Conservation (phyloP, 2,113 vertebrate species). For the Pluvialis apricaria region DNA sequence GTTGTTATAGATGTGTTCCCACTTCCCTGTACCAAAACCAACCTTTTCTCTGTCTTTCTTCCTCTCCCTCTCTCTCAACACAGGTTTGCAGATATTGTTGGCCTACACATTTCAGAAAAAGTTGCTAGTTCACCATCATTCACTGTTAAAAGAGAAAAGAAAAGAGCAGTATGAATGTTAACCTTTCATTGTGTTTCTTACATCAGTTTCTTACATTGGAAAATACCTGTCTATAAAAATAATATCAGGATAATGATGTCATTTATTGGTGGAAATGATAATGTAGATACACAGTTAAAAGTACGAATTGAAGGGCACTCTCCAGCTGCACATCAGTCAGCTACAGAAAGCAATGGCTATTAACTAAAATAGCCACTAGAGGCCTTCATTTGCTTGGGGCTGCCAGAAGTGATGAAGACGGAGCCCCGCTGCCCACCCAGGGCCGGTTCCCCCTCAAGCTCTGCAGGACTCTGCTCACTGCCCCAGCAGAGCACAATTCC, state of each 20-base stretch:
- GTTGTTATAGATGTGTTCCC: background rate
- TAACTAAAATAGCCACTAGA: background rate
- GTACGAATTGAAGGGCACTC: background rate
- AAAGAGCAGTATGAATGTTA: background rate
- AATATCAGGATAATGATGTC: background rate
- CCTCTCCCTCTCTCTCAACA: background rate
- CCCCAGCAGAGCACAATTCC: background rate
- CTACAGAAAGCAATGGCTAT: background rate
- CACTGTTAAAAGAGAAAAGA: background rate
- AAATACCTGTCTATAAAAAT: background rate
- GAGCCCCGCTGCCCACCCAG: background rate
- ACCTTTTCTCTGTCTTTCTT: background rate
- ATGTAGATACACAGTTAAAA: background rate
- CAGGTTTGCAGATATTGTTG: background rate
- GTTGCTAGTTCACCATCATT: background rate
- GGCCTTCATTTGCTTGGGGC: background rate
- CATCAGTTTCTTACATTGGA: background rate
- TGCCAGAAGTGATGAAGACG: background rate
- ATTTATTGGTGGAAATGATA: background rate
- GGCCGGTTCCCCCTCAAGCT: background rate
- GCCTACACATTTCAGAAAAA: background rate
- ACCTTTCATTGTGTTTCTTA: background rate
- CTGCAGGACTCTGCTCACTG: background rate
- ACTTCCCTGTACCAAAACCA: background rate
- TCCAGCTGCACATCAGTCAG: background rate